Conservation (phyloP, 2,797 vertebrate species). For the Champsocephalus gunnari region DNA sequence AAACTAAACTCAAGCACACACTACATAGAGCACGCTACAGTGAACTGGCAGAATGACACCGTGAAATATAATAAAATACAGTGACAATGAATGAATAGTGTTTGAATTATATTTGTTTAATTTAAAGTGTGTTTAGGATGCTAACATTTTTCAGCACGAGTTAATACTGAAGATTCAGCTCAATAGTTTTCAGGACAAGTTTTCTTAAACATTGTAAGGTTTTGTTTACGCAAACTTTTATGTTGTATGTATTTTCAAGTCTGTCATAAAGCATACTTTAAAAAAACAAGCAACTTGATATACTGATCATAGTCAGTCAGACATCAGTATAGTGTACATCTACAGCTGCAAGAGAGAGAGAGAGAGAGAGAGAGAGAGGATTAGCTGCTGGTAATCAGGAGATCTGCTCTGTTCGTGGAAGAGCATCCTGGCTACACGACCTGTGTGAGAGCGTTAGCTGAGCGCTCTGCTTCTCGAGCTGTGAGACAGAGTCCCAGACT, state of each 20-base stretch:
- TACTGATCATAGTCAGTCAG: constrained; percentile 17
- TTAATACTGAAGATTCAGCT: not conserved
- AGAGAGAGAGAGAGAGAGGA: constrained; percentile 46
- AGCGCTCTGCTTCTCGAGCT: constrained; percentile 58
- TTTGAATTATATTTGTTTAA: not conserved
- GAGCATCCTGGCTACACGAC: constrained; percentile 65
- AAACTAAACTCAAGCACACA: constrained; percentile 48
- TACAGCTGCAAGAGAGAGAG: constrained; percentile 39
- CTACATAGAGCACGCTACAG: constrained; percentile 15
- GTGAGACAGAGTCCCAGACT: constrained; percentile 71
- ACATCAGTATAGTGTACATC: constrained; percentile 41
- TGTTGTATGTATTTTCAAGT: not conserved
- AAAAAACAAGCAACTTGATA: not conserved
- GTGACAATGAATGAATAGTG: not conserved
- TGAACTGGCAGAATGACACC: not conserved
- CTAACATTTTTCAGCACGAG: not conserved
- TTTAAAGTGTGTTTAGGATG: not conserved
- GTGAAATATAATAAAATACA: constrained; percentile 23
- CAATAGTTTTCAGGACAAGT: not conserved
- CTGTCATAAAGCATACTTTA: not conserved
- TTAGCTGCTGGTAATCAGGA: constrained; percentile 64
- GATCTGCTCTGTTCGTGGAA: constrained; percentile 66
- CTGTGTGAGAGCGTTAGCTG: constrained; percentile 28
- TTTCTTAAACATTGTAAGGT: not conserved
- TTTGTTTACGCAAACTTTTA: not conserved